Percentiles rank a stretch among this genome's conserved stretches.
Conservation (phyloP, 2,888 invertebrate genomes). For the Stomorhina lunata region DNA sequence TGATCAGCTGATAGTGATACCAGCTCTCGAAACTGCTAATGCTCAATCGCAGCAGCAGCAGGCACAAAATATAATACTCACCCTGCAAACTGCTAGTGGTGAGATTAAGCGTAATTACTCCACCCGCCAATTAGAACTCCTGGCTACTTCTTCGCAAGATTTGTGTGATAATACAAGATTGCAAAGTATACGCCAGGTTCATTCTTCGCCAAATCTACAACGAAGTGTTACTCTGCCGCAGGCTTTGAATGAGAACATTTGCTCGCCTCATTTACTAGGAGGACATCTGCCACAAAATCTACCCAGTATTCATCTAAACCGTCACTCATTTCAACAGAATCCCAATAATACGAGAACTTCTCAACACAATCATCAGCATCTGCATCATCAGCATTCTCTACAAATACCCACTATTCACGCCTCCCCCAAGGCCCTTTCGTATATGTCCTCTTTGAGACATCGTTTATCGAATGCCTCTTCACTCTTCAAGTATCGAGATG, state of each 20-base stretch:
- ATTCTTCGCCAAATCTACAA: constrained; percentile 79
- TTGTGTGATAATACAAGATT: constrained; percentile 71
- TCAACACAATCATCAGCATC: constrained; percentile 68
- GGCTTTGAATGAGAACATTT: constrained; percentile 68
- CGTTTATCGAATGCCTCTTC: constrained; percentile 92
- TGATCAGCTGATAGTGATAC: constrained; percentile 67
- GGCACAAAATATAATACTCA: constrained; percentile 72
- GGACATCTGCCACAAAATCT: constrained; percentile 56
- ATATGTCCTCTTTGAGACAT: constrained; percentile 87
- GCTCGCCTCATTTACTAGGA: constrained; percentile 74
- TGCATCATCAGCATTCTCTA: constrained; percentile 69
- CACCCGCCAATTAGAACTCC: constrained; percentile 76
- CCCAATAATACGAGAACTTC: constrained; percentile 46
- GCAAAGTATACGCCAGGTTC: constrained; percentile 77
- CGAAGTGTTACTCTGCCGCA: constrained; percentile 73
- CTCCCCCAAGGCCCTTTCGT: constrained; percentile 79
- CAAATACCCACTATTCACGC: constrained; percentile 78
- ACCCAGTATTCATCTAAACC: constrained; percentile 63
- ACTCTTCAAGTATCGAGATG: constrained; percentile 91
- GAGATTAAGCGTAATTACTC: constrained; percentile 79
- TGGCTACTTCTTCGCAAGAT: constrained; percentile 78
- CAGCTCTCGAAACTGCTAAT: constrained; percentile 63
- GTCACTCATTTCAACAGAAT: constrained; percentile 53
- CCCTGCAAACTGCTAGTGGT: constrained; percentile 78
- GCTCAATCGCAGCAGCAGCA: constrained; percentile 50